Percentiles rank a stretch among this genome's conserved stretches.
Evolutionary conservation across 2,888 invertebrate species (phyloP).

Genomic region (Ochropacha duplaris): DNA sequence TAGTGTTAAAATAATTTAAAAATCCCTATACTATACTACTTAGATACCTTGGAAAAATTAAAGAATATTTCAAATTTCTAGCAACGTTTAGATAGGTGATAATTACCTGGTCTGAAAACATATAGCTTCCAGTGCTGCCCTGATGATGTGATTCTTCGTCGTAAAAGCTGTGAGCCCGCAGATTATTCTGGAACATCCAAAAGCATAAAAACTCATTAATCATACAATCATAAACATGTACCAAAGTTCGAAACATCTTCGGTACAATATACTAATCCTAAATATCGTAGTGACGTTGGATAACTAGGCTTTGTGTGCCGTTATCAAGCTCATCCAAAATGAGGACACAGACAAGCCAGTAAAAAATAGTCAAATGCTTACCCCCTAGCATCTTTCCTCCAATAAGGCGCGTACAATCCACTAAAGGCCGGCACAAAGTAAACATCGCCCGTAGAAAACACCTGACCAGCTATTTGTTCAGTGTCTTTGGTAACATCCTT

Average conservation of each 20-base stretch:
- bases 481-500: slow-evolving; percentile 87
- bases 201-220: neutral
- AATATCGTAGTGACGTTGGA: too few species aligned
- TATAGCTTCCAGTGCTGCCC: slow-evolving; percentile 97
- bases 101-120: slow-evolving; percentile 94
- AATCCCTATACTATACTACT: too few species aligned
- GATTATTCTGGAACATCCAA: slow-evolving; percentile 86
- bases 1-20: too few species aligned
- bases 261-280: too few species aligned
- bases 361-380: slow-evolving; percentile 41
- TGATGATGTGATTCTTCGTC: slow-evolving; percentile 94
- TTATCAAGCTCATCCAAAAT: too few species aligned
- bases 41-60: too few species aligned
- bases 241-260: too few species aligned
- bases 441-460: slow-evolving; percentile 95
- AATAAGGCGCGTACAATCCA: slow-evolving; percentile 98
- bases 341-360: too few species aligned
- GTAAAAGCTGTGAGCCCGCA: slow-evolving; percentile 97
- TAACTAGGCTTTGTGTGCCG: too few species aligned
- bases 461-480: slow-evolving; percentile 88
- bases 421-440: slow-evolving; percentile 99
- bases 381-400: slow-evolving; percentile 98
- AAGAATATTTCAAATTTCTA: too few species aligned
- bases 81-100: neutral
- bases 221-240: too few species aligned